Evolutionary conservation across 2,113 vertebrate genomes (phyloP).

Genomic region (Corvus moneduloides): DNA sequence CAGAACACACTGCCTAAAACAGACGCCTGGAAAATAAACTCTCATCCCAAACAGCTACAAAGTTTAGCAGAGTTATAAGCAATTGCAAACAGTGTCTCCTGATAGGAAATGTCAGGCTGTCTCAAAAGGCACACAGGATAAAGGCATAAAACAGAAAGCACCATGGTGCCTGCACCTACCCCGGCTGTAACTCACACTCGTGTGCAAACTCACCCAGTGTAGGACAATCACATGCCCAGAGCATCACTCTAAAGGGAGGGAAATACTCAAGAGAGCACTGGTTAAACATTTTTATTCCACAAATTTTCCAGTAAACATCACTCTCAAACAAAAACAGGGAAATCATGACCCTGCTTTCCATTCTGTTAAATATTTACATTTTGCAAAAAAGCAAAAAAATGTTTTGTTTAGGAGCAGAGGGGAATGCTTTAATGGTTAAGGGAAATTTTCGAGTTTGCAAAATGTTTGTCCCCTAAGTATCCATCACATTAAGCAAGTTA

Average conservation of each 20-base stretch:
- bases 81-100: not conserved
- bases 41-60: not conserved
- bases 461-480: not conserved
- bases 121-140: not conserved
- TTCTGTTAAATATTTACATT: slow-evolving; percentile 1
- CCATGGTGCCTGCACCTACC: not conserved
- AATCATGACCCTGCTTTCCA: not conserved
- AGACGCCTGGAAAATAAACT: not conserved
- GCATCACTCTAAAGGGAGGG: not conserved
- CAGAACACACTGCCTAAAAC: not conserved
- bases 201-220: rapidly evolving
- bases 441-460: not conserved
- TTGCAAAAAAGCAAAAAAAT: not conserved
- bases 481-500: not conserved
- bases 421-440: not conserved
- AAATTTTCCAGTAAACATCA: not conserved
- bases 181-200: not conserved
- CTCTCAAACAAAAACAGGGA: not conserved
- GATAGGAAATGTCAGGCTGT: not conserved
- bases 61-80: not conserved
- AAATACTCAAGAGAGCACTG: not conserved
- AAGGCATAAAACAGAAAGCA: not conserved
- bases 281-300: not conserved
- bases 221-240: not conserved
- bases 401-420: not conserved